Base-by-base conservation (phyloP, 2,888 invertebrate genomes). In the Orthosia gothica region DNA sequence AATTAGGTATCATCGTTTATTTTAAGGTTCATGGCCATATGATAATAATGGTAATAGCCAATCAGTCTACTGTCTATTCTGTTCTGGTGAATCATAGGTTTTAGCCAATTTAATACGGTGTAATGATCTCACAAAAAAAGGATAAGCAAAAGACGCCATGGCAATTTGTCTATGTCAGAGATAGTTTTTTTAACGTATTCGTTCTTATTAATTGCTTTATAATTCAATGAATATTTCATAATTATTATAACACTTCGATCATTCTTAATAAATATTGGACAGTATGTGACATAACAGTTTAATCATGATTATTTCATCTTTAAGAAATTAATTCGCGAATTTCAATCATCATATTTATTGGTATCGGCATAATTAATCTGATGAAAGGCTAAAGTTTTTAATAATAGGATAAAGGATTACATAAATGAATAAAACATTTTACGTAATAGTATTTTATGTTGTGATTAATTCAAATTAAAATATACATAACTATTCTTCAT, bases 381-480 rank as follows among this genome's bases (percentile, higher is more conserved):
- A 75, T 32, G 54, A 73, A 61, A 79, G 62, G 26, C 58, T 71
- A 49, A 58, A n/a, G 13, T 58, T 13, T 61, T n/a, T 50, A 55
- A 75, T 65, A 40, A 57, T 49, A 64, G 23, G n/a, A 50, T 74
- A 52, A 74, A 74, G 23, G n/a, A 75, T 74, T 71, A 78, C 32
- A 69, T 81, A 82, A 70, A 86, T 75, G 59, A 81, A 78, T 76
- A 72, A 79, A 81, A 77, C 40, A 77, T 81, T 70, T 75, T 68
- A 74, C 57, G 61, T 83, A 83, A 81, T 50, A 76, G 52, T 67
- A 62, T 81, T 82, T 66, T 45, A 81, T 78, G 65, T 74, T 71
- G 68, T 76, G 69, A 84, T 83, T 69, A 85, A 83, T 77, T 80
- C 1, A 81, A 74, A 84, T 84, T 74, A 70, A 73, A 81, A 79